phyloP scores from a whole-genome alignment of 2,113 vertebrate species.

The Saguinus midas region DNA sequence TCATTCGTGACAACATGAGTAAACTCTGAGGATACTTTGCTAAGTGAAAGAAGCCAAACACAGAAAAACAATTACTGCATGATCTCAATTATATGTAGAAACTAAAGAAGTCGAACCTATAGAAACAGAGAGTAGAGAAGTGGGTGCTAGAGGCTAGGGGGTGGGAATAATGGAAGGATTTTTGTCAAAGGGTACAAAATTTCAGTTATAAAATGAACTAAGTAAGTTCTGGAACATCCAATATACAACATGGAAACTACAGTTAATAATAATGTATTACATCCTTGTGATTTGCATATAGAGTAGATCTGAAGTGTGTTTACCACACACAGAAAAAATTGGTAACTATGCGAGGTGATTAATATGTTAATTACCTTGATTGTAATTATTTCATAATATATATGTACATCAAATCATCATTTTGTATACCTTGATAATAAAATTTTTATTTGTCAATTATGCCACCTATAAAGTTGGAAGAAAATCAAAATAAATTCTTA shows the following conservation, averaged over 20 bases:
- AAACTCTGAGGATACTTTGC: not conserved
- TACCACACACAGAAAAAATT: not conserved
- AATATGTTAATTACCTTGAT: not conserved
- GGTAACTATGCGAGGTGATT: not conserved
- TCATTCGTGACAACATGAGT: not conserved
- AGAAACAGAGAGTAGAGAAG: not conserved
- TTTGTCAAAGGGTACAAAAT: not conserved
- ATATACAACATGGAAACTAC: not conserved
- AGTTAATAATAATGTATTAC: not conserved
- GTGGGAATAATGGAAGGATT: not conserved
- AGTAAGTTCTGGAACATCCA: not conserved
- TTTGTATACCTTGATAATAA: not conserved
- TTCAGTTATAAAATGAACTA: not conserved
- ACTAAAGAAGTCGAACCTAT: not conserved
- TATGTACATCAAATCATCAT: not conserved
- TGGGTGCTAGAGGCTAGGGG: rapidly evolving
- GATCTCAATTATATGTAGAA: not conserved
- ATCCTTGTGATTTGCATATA: not conserved
- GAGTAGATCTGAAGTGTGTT: not conserved
- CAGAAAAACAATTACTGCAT: not conserved
- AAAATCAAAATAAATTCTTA: not conserved
- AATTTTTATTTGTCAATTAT: not conserved
- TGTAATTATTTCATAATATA: not conserved
- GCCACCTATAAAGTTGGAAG: not conserved
- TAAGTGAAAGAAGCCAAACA: not conserved